These are phyloP conservation scores for Arrhopalites spinosus DNA, from an alignment of 2,888 invertebrate species.

Conservation along the genomic window DNA sequence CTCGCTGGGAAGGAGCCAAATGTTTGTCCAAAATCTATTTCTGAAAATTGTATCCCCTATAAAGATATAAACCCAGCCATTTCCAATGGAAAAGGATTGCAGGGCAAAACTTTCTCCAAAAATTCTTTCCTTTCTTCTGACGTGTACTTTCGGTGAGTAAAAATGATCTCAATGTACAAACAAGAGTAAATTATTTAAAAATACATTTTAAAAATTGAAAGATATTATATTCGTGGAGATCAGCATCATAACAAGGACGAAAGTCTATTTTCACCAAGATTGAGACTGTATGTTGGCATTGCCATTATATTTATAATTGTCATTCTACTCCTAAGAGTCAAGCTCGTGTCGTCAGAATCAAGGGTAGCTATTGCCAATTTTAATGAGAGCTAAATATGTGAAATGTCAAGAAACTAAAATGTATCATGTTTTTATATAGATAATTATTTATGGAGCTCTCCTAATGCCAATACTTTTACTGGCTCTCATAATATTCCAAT, in stretches of 20 bases:
- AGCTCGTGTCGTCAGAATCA: not conserved
- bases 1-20: no score
- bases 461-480: not conserved
- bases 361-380: not conserved
- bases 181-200: no score
- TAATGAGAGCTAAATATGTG: not conserved
- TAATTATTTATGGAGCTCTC: not conserved
- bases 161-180: no score
- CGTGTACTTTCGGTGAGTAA: no score
- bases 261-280: conserved; percentile 8
- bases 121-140: no score
- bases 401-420: not conserved
- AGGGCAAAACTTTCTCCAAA: no score
- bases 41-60: no score
- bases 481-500: not conserved
- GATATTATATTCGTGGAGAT: not conserved
- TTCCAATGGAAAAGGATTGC: no score
- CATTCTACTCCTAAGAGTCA: not conserved
- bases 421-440: not conserved
- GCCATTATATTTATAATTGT: conserved; percentile 29
- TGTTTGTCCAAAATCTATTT: no score
- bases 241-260: no score
- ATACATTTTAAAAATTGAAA: no score
- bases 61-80: no score
- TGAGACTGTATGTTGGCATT: conserved; percentile 16